A percentile compares a stretch with the other conserved stretches of the same genome.
phyloP scores from a whole-genome alignment of 1,140 invertebrate genomes.

The Calliphora vicina region DNA sequence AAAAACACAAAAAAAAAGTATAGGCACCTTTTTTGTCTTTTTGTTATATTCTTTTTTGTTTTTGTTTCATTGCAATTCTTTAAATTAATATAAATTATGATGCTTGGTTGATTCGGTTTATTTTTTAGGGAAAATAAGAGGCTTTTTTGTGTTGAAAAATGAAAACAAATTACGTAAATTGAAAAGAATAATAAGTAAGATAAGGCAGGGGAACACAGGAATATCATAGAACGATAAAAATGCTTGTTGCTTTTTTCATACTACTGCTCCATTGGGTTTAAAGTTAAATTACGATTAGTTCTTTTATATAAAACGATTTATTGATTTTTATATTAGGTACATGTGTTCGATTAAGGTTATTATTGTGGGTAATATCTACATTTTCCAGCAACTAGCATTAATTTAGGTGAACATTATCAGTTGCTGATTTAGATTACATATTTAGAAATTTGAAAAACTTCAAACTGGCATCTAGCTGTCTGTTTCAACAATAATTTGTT shows the following conservation, averaged over 20 bases:
- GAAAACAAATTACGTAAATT: slow-evolving; percentile 1
- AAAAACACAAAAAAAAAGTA: neutral
- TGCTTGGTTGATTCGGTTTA: neutral
- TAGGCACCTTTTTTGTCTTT: neutral
- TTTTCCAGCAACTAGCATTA: neutral
- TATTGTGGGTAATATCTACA: neutral
- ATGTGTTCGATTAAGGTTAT: neutral
- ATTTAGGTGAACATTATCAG: too few relatives aligned
- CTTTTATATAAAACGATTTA: neutral
- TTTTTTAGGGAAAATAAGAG: neutral
- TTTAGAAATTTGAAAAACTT: neutral
- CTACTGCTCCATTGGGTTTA: neutral
- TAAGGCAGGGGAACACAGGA: neutral
- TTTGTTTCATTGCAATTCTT: neutral
- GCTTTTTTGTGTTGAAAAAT: neutral
- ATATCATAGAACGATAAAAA: neutral
- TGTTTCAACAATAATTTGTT: neutral
- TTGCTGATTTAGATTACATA: neutral
- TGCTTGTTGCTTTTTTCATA: neutral
- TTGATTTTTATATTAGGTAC: neutral
- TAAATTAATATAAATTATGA: neutral
- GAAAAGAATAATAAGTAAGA: neutral
- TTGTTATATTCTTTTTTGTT: neutral
- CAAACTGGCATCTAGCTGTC: neutral
- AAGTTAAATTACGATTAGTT: neutral